Conservation (phyloP, 2,797 vertebrate genomes). For the Acanthurus tractus region DNA sequence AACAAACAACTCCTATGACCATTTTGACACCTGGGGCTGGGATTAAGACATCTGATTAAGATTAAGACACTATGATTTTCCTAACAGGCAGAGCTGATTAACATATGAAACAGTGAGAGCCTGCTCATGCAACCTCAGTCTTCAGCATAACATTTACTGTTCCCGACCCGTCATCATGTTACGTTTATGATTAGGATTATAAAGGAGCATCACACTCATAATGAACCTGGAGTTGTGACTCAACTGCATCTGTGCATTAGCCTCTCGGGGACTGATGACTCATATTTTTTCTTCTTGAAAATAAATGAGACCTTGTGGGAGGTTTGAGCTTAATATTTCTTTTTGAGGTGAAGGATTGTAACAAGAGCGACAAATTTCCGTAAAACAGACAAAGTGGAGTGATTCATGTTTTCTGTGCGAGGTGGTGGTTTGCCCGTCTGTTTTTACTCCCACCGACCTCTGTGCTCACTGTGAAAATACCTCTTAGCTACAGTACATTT, state of each 20-base stretch:
- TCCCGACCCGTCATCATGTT: constrained; percentile 5
- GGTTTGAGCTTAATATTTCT: constrained; percentile 27
- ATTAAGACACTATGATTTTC: constrained; percentile 4
- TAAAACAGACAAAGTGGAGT: constrained; percentile 8
- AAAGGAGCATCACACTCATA: background rate
- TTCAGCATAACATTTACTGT: constrained; percentile 20
- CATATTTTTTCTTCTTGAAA: constrained; percentile 17
- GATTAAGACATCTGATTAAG: too few relatives aligned
- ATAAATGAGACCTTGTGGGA: constrained; percentile 23
- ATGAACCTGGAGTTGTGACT: constrained; percentile 11
- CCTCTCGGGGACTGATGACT: constrained; percentile 21
- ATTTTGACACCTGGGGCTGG: background rate
- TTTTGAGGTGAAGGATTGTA: constrained; percentile 15
- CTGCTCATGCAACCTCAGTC: background rate
- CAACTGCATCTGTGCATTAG: background rate
- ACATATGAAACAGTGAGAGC: background rate
- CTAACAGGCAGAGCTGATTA: background rate
- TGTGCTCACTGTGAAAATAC: constrained; percentile 26
- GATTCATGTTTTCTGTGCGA: constrained; percentile 59
- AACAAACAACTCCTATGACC: constrained; percentile 14
- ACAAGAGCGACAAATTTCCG: background rate
- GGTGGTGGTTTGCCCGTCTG: constrained; percentile 34
- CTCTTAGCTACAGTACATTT: constrained; percentile 13
- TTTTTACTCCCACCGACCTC: constrained; percentile 50
- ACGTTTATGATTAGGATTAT: background rate